A percentile compares a stretch with the other conserved stretches of the same genome.
These are phyloP conservation scores for Drosophila saltans DNA, from an alignment of 1,140 invertebrate species.

Conservation along the genomic window DNA sequence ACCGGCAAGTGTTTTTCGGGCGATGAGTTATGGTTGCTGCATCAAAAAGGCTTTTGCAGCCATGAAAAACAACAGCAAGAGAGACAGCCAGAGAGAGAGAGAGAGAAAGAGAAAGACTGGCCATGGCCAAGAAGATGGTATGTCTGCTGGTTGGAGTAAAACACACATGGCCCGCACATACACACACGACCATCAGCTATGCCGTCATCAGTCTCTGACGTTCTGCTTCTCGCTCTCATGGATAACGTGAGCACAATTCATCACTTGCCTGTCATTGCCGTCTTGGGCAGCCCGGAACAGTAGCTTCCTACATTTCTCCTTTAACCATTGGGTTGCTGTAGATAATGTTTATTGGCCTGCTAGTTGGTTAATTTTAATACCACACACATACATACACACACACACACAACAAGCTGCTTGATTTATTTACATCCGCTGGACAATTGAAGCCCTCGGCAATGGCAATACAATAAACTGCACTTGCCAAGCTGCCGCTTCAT, in stretches of 20 bases:
- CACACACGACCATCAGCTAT: constrained; percentile 39
- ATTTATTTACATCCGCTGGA: constrained; percentile 57
- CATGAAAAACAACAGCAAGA: constrained; percentile 31
- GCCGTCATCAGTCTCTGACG: constrained; percentile 53
- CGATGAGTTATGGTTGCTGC: constrained; percentile 77
- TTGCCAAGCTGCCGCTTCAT: constrained; percentile 37
- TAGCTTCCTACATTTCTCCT: neutral
- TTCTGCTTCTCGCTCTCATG: constrained; percentile 30
- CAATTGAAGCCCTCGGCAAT: constrained; percentile 60
- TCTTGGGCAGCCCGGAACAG: constrained; percentile 48
- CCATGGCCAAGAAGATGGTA: constrained; percentile 30
- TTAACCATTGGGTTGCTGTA: constrained; percentile 21
- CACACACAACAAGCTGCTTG: constrained; percentile 31
- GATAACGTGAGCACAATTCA: constrained; percentile 72
- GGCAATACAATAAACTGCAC: constrained; percentile 76
- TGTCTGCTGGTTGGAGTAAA: constrained; percentile 25
- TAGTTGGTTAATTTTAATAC: constrained; percentile 80
- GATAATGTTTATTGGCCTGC: constrained; percentile 79
- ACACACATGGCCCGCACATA: constrained; percentile 5
- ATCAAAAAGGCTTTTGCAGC: constrained; percentile 69
- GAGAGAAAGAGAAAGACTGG: constrained; percentile 13
- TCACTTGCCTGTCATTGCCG: constrained; percentile 74
- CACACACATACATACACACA: constrained; percentile 29
- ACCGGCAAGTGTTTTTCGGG: constrained; percentile 60
- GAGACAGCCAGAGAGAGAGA: too few relatives aligned